Conservation (phyloP, 1,140 invertebrate species). For the Nomia melanderi region DNA sequence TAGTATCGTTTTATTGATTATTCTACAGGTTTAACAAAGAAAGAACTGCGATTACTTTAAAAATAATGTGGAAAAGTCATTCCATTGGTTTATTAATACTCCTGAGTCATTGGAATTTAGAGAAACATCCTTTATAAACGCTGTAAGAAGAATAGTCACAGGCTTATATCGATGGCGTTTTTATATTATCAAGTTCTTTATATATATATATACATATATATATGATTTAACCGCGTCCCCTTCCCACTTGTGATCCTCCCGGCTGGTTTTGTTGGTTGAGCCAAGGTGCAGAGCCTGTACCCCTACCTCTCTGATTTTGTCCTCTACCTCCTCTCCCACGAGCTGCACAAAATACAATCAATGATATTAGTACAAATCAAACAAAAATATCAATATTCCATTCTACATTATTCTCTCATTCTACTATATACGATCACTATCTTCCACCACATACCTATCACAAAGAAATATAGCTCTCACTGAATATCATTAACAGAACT, state of each 20-base stretch:
- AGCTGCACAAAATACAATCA: conserved; percentile 60
- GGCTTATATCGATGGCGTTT: not conserved
- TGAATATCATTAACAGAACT: too few species aligned
- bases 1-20: not conserved
- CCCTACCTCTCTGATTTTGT: conserved; percentile 79
- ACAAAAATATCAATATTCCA: too few species aligned
- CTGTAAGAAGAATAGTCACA: conserved; percentile 17
- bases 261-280: conserved; percentile 79
- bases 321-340: conserved; percentile 76
- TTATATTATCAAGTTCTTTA: not conserved
- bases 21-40: not conserved
- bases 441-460: too few species aligned
- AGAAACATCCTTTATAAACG: conserved; percentile 16
- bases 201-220: too few species aligned
- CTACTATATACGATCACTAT: too few species aligned
- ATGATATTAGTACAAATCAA: not conserved
- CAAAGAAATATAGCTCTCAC: too few species aligned
- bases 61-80: not conserved
- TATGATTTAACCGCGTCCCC: conserved; percentile 76
- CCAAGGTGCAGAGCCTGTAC: conserved; percentile 79
- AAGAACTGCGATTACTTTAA: not conserved
- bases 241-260: conserved; percentile 73
- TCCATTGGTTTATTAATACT: conserved; percentile 18
- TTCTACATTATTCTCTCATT: too few species aligned
- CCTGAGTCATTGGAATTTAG: not conserved